phyloP scores from a whole-genome alignment of 2,888 invertebrate species.

The Phengaris arion region DNA sequence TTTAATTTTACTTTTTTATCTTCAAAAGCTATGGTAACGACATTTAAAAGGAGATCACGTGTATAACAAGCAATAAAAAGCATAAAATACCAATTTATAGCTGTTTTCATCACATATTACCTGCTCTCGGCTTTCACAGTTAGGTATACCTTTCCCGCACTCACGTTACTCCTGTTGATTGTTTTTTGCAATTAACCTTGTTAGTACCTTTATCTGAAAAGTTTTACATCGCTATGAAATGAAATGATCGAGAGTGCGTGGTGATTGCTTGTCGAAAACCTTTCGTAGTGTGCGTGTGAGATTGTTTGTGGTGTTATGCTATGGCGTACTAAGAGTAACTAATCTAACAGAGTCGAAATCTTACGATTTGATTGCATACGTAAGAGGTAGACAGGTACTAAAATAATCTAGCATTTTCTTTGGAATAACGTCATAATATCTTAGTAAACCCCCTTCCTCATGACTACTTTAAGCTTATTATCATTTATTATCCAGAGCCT shows the following conservation, averaged over 20 bases:
- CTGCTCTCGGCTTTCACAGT: slow-evolving; percentile 1
- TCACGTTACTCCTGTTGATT: slow-evolving; percentile 21
- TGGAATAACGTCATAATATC: too few species aligned
- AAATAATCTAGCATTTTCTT: too few species aligned
- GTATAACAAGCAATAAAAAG: neutral
- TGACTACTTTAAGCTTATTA: too few species aligned
- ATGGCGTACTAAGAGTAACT: slow-evolving; percentile 6
- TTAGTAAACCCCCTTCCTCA: too few species aligned
- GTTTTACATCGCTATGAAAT: slow-evolving; percentile 33
- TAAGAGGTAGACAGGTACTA: too few species aligned
- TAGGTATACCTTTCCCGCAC: neutral
- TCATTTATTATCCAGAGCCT: too few species aligned
- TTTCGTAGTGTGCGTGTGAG: slow-evolving; percentile 33
- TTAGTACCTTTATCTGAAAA: slow-evolving; percentile 22
- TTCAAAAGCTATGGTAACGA: neutral
- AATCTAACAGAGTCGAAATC: neutral
- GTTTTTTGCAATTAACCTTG: slow-evolving; percentile 26
- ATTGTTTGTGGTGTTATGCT: slow-evolving; percentile 30
- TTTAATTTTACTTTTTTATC: neutral
- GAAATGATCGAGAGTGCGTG: slow-evolving; percentile 37
- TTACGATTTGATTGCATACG: too few species aligned
- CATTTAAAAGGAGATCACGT: neutral
- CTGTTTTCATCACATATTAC: slow-evolving; percentile 7
- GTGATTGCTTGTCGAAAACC: slow-evolving; percentile 43
- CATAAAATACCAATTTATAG: neutral